A percentile compares a stretch with the other conserved stretches of the same genome.
phyloP scores from a whole-genome alignment of 2,888 invertebrate genomes.

The Hyposoter didymator region DNA sequence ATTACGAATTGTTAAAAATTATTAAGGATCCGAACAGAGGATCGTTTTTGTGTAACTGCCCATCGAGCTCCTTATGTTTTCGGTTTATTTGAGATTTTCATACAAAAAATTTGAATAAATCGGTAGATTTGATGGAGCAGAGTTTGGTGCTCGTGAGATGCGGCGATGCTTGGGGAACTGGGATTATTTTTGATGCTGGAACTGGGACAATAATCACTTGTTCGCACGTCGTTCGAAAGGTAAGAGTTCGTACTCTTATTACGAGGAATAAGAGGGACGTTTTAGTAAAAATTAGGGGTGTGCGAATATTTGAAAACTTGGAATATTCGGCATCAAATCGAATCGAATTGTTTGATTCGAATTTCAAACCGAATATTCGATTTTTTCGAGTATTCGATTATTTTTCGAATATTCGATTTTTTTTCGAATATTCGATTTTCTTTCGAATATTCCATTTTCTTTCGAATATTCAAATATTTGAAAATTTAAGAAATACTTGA shows the following conservation, averaged over 20 bases:
- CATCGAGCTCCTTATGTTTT: not conserved
- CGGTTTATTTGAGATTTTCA: not conserved
- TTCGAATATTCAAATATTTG: no score
- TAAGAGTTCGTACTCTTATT: constrained; percentile 74
- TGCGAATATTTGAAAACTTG: no score
- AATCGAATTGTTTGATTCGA: no score
- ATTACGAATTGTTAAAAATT: not conserved
- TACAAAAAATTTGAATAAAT: constrained; percentile 17
- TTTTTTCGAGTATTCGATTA: no score
- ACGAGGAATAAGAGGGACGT: not conserved
- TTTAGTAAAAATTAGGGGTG: no score
- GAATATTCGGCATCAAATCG: no score
- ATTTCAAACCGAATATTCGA: no score
- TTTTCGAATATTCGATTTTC: no score
- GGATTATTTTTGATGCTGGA: constrained; percentile 84
- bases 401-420: no score
- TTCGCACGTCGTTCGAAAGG: constrained; percentile 86
- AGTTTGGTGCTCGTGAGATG: constrained; percentile 86
- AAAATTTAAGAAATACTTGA: no score
- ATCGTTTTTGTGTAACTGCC: no score
- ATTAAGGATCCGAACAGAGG: not conserved
- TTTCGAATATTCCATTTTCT: no score
- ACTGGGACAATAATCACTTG: constrained; percentile 87
- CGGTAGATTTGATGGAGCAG: constrained; percentile 84
- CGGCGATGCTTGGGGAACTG: constrained; percentile 87